Evolutionary conservation across 2,888 invertebrate species (phyloP).

Genomic region (Mimumesa dahlbomi): DNA sequence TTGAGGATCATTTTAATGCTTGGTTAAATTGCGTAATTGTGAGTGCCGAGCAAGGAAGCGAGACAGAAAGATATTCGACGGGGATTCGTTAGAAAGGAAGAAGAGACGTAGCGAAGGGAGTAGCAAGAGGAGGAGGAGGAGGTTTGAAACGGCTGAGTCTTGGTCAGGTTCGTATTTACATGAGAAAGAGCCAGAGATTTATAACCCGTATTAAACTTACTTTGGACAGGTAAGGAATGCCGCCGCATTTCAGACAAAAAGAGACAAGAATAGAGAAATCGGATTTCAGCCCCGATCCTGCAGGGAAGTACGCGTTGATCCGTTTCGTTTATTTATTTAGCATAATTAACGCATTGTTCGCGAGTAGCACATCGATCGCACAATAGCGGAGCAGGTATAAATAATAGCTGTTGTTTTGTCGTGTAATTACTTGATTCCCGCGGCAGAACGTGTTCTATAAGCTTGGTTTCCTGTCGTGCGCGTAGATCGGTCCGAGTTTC

Average conservation of each 20-base stretch:
- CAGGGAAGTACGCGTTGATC: constrained; percentile 18
- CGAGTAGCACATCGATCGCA: no score
- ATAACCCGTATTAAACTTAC: constrained; percentile 65
- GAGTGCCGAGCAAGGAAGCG: constrained; percentile 54
- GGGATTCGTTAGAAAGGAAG: constrained; percentile 31
- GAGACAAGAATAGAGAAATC: constrained; percentile 15
- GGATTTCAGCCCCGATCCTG: constrained; percentile 19
- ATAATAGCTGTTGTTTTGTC: no score
- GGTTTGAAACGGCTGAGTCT: constrained; percentile 42
- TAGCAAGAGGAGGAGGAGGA: constrained; percentile 34
- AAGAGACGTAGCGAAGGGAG: constrained; percentile 18
- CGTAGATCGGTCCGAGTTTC: no score
- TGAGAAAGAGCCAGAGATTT: constrained; percentile 71
- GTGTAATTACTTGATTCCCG: constrained; percentile 14
- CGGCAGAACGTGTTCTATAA: no score
- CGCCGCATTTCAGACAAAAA: constrained; percentile 28
- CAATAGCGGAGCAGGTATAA: no score
- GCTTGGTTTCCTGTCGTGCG: no score
- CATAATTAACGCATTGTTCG: no score
- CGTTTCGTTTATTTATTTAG: constrained; percentile 30
- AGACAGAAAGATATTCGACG: constrained; percentile 31
- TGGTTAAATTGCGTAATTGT: constrained; percentile 75
- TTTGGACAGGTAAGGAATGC: constrained; percentile 41
- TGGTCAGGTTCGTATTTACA: constrained; percentile 68
- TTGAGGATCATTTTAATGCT: constrained; percentile 74